These are phyloP conservation scores for Matsumyia berberina DNA, from an alignment of 2,888 invertebrate species.

Conservation along the genomic window DNA sequence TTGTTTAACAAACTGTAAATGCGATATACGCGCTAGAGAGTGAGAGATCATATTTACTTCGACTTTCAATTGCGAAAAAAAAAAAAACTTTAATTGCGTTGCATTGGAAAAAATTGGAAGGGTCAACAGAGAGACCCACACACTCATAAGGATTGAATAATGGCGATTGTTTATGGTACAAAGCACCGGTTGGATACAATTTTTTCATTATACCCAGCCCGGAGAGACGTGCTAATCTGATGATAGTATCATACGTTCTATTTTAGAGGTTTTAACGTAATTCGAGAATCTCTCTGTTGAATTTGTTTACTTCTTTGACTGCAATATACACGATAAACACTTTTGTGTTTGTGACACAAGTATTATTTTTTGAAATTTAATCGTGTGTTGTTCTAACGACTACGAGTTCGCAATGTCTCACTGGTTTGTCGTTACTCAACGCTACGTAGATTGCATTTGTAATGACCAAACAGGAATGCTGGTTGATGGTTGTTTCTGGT, in stretches of 20 bases:
- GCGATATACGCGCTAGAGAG: slow-evolving; percentile 44
- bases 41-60: slow-evolving; percentile 43
- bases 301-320: slow-evolving; percentile 19
- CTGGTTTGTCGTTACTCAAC: slow-evolving; percentile 6
- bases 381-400: slow-evolving; percentile 11
- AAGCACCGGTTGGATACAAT: slow-evolving; percentile 32
- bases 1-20: slow-evolving; percentile 71
- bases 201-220: neutral
- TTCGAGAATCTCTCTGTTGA: neutral
- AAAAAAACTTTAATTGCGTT: slow-evolving; percentile 69
- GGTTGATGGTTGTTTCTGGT: slow-evolving; percentile 23
- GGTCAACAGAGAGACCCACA: slow-evolving; percentile 39
- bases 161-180: slow-evolving; percentile 36
- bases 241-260: slow-evolving; percentile 23
- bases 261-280: slow-evolving; percentile 23
- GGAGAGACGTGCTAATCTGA: slow-evolving; percentile 15
- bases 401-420: slow-evolving; percentile 7
- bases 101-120: slow-evolving; percentile 62
- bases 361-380: slow-evolving; percentile 14
- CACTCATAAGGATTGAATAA: slow-evolving; percentile 42
- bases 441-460: slow-evolving; percentile 42
- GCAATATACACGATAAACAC: neutral
- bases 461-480: slow-evolving; percentile 49
- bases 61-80: slow-evolving; percentile 58
- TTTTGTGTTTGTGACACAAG: slow-evolving; percentile 15